Evolutionary conservation across 2,888 invertebrate genomes (phyloP).

Genomic region (Baccha elongata): DNA sequence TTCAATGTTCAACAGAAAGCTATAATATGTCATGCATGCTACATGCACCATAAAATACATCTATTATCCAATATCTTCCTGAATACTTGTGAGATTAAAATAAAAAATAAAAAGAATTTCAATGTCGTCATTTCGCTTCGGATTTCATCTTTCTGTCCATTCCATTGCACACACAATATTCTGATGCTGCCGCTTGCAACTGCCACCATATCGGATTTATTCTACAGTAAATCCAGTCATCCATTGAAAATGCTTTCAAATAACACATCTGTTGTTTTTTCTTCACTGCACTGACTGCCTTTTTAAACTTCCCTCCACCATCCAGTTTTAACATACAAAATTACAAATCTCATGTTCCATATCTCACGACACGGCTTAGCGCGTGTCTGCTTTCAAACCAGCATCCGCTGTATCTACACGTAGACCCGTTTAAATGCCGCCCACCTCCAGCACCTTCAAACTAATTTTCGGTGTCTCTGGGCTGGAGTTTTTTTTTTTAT

Average conservation of each 20-base stretch:
- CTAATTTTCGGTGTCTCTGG: conserved; percentile 47
- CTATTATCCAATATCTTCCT: not conserved
- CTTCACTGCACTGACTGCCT: conserved; percentile 4
- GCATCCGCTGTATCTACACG: conserved; percentile 25
- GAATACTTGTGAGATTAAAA: conserved; percentile 14
- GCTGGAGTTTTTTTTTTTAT: conserved; percentile 22
- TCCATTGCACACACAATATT: conserved; percentile 29
- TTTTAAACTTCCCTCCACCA: not conserved
- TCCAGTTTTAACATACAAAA: not conserved
- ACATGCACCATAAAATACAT: not conserved
- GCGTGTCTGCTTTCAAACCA: conserved; percentile 68
- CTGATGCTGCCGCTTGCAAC: conserved; percentile 10
- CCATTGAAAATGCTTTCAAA: conserved; percentile 42
- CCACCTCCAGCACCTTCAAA: conserved; percentile 38
- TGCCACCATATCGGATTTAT: conserved; percentile 35
- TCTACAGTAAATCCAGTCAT: conserved; percentile 25
- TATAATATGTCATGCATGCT: not conserved
- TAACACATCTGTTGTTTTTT: conserved; percentile 41
- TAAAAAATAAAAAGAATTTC: conserved; percentile 1
- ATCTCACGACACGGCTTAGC: conserved; percentile 37
- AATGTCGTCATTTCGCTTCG: conserved; percentile 49
- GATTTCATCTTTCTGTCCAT: conserved; percentile 34
- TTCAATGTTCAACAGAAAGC: not conserved
- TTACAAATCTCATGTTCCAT: conserved; percentile 46
- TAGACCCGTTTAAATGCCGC: conserved; percentile 11